Base-by-base conservation (phyloP, 2,113 vertebrate species). In the Neopipo cinnamomea region DNA sequence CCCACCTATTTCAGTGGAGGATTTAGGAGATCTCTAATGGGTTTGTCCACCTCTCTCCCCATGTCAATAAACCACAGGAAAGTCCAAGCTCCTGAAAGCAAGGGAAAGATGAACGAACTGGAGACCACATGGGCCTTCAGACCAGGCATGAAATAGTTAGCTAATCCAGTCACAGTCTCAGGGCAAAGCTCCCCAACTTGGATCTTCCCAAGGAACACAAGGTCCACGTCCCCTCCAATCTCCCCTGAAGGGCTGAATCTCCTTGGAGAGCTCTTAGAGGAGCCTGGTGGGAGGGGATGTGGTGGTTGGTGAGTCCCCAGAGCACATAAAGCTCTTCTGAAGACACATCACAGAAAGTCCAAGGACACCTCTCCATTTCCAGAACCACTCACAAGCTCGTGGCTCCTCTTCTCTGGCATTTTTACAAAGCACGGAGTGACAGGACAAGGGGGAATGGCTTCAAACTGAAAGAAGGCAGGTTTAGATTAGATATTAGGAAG, bases 101-200 rank as follows among this genome's bases (percentile, higher is more conserved):
- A 63, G 13, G 8, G 22, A 67, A 85, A 73, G 14, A 28, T 44
- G 11, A 76, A 16, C 41, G 55, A 56, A 62, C 4, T 42, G 30
- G 42, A 50, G n/a, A 63, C 5, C 4, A 0, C 8, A 19, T 2
- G 25, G 30, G 22, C 6, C 15, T 63, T 62, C 25, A 41, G 25
- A 50, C 7, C 25, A 62, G 19, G 56, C 10, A 52, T 73, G 68
- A 63, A 30, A 6, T 30, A 15, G n/a, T 44, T 42, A 42, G 25
- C 14, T 42, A 30, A 89, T 52, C 30, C 0, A 0, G 28, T 22
- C 28, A 33, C 31, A 67, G 41, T 5, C 0, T 0, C 5, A 42
- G 31, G 37, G 9, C 12, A 20, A 5, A 27, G 27, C 9, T 9
- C 6, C 11, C 23, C 46, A 47, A 6, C 23, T 8, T 1, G 12